These are phyloP conservation scores for Nasonia giraulti DNA, from an alignment of 1,140 invertebrate genomes.

Conservation along the genomic window DNA sequence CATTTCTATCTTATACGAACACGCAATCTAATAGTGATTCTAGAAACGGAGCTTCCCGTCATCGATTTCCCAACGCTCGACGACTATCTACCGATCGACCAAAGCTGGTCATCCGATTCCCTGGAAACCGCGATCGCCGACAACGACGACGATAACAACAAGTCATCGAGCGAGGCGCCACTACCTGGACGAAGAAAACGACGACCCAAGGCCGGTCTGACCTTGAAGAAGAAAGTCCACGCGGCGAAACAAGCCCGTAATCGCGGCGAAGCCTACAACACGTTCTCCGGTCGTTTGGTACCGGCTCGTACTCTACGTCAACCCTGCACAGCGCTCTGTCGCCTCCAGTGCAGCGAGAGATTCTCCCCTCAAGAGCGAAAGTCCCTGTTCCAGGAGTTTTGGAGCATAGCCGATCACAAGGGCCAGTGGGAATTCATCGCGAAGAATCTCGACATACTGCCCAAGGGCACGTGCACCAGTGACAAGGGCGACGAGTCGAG, in stretches of 20 bases:
- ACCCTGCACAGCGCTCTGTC: not conserved
- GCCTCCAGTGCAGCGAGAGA: not conserved
- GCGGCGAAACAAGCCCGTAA: not conserved
- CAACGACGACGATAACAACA: not conserved
- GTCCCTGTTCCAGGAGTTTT: not conserved
- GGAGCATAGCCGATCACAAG: conserved; percentile 4
- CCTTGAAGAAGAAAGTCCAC: not conserved
- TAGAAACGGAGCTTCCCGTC: not conserved
- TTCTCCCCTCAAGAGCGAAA: not conserved
- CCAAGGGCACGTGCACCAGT: conserved; percentile 5
- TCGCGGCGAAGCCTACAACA: conserved; percentile 16
- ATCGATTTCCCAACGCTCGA: not conserved
- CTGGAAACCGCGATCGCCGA: no score
- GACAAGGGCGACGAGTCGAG: not conserved
- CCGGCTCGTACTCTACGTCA: not conserved
- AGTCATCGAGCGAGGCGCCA: not conserved
- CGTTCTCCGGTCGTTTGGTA: not conserved
- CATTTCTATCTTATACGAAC: no score
- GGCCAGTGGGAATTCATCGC: conserved; percentile 42
- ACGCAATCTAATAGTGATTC: not conserved
- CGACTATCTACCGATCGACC: not conserved
- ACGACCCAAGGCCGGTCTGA: not conserved
- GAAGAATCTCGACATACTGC: not conserved
- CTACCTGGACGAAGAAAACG: not conserved
- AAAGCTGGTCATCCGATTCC: not conserved